phyloP scores from a whole-genome alignment of 2,797 vertebrate genomes.

The Monodelphis domestica region DNA sequence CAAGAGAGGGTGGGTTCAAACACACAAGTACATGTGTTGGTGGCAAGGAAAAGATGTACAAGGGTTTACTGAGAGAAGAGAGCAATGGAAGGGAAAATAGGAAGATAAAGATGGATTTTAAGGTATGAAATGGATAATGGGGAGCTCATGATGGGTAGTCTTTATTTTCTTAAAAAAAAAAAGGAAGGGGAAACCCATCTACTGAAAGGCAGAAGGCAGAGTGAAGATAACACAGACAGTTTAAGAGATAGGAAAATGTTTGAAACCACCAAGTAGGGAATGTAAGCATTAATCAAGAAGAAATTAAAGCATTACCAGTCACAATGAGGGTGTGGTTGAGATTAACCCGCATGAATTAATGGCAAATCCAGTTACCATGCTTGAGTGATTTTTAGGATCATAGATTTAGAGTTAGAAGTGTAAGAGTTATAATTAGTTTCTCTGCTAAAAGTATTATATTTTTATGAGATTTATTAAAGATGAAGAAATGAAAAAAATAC shows the following conservation, averaged over 20 bases:
- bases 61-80: background rate
- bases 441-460: too few species aligned
- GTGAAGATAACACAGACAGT: background rate
- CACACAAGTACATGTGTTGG: background rate
- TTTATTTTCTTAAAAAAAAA: background rate
- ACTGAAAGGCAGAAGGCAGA: background rate
- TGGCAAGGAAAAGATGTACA: background rate
- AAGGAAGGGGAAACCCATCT: background rate
- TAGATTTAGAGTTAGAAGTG: background rate
- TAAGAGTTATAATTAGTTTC: too few species aligned
- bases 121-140: too few species aligned
- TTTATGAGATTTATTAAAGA: too few species aligned
- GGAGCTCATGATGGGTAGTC: too few species aligned
- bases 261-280: background rate
- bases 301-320: background rate
- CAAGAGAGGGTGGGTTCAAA: background rate
- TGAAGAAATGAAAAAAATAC: too few species aligned
- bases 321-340: background rate
- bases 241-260: background rate
- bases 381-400: background rate
- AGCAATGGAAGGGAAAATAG: background rate
- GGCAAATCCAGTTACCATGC: background rate
- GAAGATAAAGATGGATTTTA: background rate
- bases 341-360: background rate
- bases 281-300: background rate